Evolutionary conservation across 1,140 invertebrate species (phyloP).

Genomic region (Drosophila ohnishii): DNA sequence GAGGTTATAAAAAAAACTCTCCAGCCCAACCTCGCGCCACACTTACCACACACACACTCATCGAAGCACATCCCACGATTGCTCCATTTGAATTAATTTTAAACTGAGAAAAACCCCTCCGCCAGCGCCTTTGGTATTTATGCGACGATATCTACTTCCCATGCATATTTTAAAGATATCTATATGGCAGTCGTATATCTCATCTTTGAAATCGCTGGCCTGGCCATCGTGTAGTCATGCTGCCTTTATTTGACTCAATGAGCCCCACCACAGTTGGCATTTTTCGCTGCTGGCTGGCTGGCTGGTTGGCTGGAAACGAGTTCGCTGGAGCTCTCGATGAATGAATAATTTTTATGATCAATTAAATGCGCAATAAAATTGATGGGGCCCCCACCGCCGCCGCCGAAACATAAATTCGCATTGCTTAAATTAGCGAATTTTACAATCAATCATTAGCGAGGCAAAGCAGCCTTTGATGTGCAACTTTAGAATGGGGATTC

Average conservation of each 20-base stretch:
- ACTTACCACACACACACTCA: neutral
- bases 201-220: conserved; percentile 28
- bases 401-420: conserved; percentile 69
- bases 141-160: conserved; percentile 34
- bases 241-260: conserved; percentile 37
- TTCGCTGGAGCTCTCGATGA: conserved; percentile 54
- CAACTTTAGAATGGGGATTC: conserved; percentile 23
- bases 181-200: conserved; percentile 58
- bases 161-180: conserved; percentile 73
- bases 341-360: conserved; percentile 80
- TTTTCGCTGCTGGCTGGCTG: conserved; percentile 51
- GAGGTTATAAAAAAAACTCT: conserved; percentile 9
- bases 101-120: conserved; percentile 32
- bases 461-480: conserved; percentile 57
- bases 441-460: conserved; percentile 77
- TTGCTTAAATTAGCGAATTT: conserved; percentile 80
- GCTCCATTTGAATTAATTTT: conserved; percentile 56
- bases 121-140: conserved; percentile 41
- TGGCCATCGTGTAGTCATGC: conserved; percentile 46
- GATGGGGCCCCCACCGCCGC: conserved; percentile 52
- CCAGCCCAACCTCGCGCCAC: conserved; percentile 14
- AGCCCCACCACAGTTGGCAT: conserved; percentile 37
- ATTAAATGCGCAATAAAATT: conserved; percentile 80
- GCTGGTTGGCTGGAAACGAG: conserved; percentile 42
- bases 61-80: conserved; percentile 48